These are phyloP conservation scores for Daubentonia madagascariensis DNA, from an alignment of 2,113 vertebrate species.

Conservation along the genomic window DNA sequence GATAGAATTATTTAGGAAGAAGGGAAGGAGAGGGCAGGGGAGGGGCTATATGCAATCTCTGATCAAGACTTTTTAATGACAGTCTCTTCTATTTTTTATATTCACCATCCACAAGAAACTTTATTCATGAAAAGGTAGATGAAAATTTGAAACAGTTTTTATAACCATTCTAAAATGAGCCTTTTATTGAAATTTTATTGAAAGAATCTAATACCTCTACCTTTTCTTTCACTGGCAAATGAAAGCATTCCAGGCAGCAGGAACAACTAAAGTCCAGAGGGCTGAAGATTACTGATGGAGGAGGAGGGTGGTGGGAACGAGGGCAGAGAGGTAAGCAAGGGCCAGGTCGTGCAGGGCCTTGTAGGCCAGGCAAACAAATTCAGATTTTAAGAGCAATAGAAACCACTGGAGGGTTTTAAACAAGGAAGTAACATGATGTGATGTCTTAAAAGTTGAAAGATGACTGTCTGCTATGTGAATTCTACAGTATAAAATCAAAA, in stretches of 20 bases:
- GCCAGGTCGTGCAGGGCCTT: not conserved
- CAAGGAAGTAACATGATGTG: not conserved
- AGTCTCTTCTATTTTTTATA: slow-evolving; percentile 5
- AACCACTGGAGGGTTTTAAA: not conserved
- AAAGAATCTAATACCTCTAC: not conserved
- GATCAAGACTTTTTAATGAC: not conserved
- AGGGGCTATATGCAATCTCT: not conserved
- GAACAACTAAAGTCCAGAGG: not conserved
- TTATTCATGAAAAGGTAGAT: not conserved
- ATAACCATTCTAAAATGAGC: not conserved
- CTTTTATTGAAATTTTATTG: not conserved
- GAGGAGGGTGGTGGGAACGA: not conserved
- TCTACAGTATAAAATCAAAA: not conserved
- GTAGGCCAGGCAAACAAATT: not conserved
- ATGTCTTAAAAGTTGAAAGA: not conserved
- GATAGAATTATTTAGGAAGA: not conserved
- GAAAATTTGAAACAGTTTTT: not conserved
- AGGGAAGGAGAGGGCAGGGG: not conserved
- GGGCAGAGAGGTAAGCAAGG: not conserved
- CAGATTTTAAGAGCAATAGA: not conserved
- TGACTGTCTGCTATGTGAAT: not conserved
- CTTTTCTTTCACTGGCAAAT: not conserved
- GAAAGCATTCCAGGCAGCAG: not conserved
- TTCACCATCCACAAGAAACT: not conserved
- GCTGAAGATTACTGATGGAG: not conserved